A percentile compares a stretch with the other conserved stretches of the same genome.
phyloP scores from a whole-genome alignment of 2,797 vertebrate genomes.

The Phoxinus dragarum region DNA sequence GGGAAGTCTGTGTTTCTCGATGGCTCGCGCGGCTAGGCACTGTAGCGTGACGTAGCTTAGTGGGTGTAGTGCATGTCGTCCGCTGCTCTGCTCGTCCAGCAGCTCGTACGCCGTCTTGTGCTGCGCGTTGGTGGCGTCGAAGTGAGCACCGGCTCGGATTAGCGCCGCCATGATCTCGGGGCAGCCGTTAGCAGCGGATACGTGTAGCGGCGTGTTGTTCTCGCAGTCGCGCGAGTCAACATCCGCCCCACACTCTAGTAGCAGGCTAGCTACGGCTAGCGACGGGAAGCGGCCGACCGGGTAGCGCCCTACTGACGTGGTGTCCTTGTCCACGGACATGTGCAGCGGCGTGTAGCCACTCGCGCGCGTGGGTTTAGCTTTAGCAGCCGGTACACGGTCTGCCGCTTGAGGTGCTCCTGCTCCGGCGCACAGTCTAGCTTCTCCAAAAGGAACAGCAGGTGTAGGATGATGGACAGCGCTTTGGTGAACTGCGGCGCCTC shows the following conservation, averaged over 20 bases:
- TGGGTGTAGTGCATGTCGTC: slow-evolving; percentile 87
- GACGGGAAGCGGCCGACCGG: slow-evolving; percentile 94
- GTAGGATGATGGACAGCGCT: slow-evolving; percentile 92
- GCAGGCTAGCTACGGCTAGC: slow-evolving; percentile 83
- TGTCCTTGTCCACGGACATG: slow-evolving; percentile 94
- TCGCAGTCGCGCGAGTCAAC: slow-evolving; percentile 92
- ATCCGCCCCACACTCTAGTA: slow-evolving; percentile 92
- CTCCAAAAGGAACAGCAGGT: slow-evolving; percentile 91
- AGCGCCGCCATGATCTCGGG: slow-evolving; percentile 89
- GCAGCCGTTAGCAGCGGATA: slow-evolving; percentile 88
- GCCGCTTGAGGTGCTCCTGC: slow-evolving; percentile 92
- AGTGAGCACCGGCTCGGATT: slow-evolving; percentile 89
- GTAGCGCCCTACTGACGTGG: slow-evolving; percentile 91
- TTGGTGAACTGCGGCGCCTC: slow-evolving; percentile 92
- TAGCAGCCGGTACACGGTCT: slow-evolving; percentile 90
- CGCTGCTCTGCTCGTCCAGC: slow-evolving; percentile 88
- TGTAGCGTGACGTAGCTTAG: slow-evolving; percentile 93
- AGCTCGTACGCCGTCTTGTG: slow-evolving; percentile 91
- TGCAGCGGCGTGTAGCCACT: slow-evolving; percentile 90
- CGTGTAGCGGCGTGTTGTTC: slow-evolving; percentile 94
- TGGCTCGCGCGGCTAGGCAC: slow-evolving; percentile 93
- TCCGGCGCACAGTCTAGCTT: slow-evolving; percentile 88
- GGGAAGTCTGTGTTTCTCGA: slow-evolving; percentile 92
- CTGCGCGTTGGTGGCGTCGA: slow-evolving; percentile 91
- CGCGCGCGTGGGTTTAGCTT: slow-evolving; percentile 90